These are phyloP conservation scores for Clarias platycephalus DNA, from an alignment of 2,797 vertebrate species.

Conservation along the genomic window DNA sequence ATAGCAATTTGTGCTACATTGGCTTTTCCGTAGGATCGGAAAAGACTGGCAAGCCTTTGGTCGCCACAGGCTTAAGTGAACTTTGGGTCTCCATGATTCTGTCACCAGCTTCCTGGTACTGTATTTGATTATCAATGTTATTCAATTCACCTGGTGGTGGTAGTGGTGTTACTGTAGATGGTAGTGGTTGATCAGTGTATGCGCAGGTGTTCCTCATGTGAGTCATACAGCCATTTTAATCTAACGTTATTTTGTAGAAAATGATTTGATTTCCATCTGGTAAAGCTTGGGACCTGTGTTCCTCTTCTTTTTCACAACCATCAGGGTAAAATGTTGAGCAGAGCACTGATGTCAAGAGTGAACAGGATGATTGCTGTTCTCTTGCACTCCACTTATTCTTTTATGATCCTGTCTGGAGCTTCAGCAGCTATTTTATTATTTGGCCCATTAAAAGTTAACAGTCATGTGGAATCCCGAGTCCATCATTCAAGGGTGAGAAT, in stretches of 20 bases:
- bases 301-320: background rate
- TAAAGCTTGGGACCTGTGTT: background rate
- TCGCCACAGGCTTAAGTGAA: no score
- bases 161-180: no score
- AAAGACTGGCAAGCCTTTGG: no score
- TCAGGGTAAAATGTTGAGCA: background rate
- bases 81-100: no score
- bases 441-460: conserved; percentile 24
- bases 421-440: conserved; percentile 29
- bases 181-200: no score
- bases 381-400: conserved; percentile 20
- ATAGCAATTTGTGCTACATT: no score
- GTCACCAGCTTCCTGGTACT: no score
- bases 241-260: background rate
- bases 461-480: background rate
- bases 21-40: no score
- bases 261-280: background rate
- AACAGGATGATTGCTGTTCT: background rate
- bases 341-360: background rate
- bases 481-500: conserved; percentile 3
- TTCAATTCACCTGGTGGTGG: no score
- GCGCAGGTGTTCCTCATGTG: background rate
- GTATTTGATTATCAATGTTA: no score
- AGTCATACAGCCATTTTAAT: background rate
- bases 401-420: conserved; percentile 17